These are phyloP conservation scores for Pseudolycoriella hygida DNA, from an alignment of 2,888 invertebrate species.

Conservation along the genomic window DNA sequence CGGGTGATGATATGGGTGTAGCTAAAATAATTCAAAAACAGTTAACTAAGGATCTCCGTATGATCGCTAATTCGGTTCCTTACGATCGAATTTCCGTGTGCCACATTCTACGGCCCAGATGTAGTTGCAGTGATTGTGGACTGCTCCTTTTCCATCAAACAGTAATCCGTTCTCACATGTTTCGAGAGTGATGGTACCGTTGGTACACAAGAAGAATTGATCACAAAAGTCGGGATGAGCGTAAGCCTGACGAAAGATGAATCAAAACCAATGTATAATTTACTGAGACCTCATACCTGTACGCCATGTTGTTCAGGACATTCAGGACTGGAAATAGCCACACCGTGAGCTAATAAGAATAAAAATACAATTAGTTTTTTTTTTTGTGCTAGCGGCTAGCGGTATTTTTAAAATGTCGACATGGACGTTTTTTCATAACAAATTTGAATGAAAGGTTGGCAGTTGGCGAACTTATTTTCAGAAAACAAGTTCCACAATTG, in stretches of 20 bases:
- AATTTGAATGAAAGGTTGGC: too few species aligned
- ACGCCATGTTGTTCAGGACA: constrained; percentile 71
- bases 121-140: constrained; percentile 87
- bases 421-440: too few species aligned
- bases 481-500: too few species aligned
- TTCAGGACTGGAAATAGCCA: constrained; percentile 44
- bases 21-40: constrained; percentile 33
- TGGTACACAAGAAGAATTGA: constrained; percentile 80
- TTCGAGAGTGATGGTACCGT: constrained; percentile 76
- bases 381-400: neutral
- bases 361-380: constrained; percentile 6
- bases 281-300: constrained; percentile 27
- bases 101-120: constrained; percentile 85
- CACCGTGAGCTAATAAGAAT: constrained; percentile 36
- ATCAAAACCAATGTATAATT: neutral
- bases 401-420: too few species aligned
- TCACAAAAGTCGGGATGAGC: constrained; percentile 76
- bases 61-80: constrained; percentile 27
- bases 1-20: constrained; percentile 59
- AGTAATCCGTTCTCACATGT: constrained; percentile 82
- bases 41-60: neutral
- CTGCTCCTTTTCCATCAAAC: constrained; percentile 77
- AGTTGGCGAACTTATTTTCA: too few species aligned
- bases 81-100: constrained; percentile 60
- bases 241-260: constrained; percentile 55